A percentile compares a stretch with the other conserved stretches of the same genome.
These are phyloP conservation scores for Hipposideros armiger DNA, from an alignment of 2,113 vertebrate genomes.

Conservation along the genomic window DNA sequence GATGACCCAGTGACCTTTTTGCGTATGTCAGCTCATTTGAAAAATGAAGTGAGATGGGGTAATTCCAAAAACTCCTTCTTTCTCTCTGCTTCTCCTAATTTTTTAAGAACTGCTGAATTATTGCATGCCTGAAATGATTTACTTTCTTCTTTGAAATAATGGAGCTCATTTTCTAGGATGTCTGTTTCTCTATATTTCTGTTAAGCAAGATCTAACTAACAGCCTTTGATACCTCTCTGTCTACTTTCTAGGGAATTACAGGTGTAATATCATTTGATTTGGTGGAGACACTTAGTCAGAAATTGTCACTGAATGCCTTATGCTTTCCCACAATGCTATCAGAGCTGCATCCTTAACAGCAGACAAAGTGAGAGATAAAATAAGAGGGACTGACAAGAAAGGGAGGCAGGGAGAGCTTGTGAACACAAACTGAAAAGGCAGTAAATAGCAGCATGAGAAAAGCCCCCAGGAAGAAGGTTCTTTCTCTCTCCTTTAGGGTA, in stretches of 20 bases:
- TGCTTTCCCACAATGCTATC: constrained; percentile 39
- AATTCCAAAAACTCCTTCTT: background rate
- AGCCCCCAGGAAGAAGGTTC: background rate
- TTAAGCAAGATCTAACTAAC: constrained; percentile 71
- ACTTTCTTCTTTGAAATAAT: constrained; percentile 70
- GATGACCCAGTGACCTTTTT: background rate
- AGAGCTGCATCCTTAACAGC: constrained; percentile 17
- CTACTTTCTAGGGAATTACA: constrained; percentile 68
- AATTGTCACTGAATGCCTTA: constrained; percentile 60
- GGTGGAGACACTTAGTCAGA: constrained; percentile 69
- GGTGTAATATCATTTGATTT: constrained; percentile 68
- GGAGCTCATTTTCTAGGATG: constrained; percentile 67
- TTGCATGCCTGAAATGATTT: constrained; percentile 52
- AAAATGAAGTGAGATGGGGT: constrained; percentile 9
- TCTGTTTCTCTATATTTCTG: constrained; percentile 52
- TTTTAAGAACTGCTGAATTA: constrained; percentile 49
- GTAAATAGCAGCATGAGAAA: background rate
- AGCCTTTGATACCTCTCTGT: constrained; percentile 68
- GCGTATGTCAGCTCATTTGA: background rate
- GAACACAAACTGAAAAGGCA: background rate
- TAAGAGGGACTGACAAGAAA: background rate
- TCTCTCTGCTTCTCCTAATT: background rate
- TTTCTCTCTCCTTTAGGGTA: background rate
- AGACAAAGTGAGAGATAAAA: constrained; percentile 63
- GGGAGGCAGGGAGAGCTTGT: background rate